Evolutionary conservation across 2,797 vertebrate species (phyloP).

Genomic region (Octomys mimax): DNA sequence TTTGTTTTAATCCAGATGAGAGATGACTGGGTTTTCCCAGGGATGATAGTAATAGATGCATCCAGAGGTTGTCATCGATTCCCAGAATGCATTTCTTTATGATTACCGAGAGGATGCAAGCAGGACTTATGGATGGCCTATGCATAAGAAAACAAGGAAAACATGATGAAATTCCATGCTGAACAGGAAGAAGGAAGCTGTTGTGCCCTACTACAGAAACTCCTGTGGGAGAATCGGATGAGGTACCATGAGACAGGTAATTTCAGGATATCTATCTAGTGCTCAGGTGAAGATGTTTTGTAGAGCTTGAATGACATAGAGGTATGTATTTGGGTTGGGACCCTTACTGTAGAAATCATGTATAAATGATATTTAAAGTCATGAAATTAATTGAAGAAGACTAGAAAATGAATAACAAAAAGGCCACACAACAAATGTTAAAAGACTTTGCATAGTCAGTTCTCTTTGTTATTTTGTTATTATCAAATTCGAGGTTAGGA

Average conservation of each 20-base stretch:
- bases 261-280: background rate
- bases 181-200: background rate
- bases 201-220: background rate
- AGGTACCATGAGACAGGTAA: background rate
- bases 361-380: background rate
- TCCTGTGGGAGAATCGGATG: background rate
- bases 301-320: background rate
- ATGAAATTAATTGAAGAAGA: background rate
- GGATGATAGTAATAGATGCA: background rate
- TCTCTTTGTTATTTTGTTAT: background rate
- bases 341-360: background rate
- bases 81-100: background rate
- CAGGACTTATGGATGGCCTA: background rate
- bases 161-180: background rate
- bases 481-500: background rate
- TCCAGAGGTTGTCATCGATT: background rate
- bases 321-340: background rate
- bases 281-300: background rate
- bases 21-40: background rate
- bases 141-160: background rate
- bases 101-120: background rate
- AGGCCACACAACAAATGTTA: background rate
- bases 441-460: rapidly evolving
- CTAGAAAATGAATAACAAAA: background rate
- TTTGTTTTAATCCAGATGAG: background rate